These are phyloP conservation scores for Amphiprion clarkii DNA, from an alignment of 2,797 vertebrate genomes.

Conservation along the genomic window DNA sequence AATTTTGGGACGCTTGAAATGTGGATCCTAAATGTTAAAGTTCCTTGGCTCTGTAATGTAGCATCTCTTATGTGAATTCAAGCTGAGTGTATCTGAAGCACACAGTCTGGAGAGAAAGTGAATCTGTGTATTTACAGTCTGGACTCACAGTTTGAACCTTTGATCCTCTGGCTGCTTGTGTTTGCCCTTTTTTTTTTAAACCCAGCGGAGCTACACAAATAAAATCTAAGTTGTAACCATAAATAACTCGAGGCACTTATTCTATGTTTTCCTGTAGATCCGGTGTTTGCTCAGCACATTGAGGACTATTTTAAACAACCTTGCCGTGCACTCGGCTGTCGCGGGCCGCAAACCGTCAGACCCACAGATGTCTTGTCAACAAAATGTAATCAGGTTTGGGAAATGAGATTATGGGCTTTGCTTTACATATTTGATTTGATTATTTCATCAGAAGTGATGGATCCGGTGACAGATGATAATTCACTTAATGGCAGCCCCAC, in stretches of 20 bases:
- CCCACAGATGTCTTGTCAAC: slow-evolving; percentile 73
- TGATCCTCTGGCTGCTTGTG: too few relatives aligned
- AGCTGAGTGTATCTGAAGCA: too few relatives aligned
- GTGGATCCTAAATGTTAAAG: background rate
- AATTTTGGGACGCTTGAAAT: background rate
- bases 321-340: slow-evolving; percentile 62
- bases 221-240: too few relatives aligned
- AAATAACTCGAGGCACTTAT: background rate
- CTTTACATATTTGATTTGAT: slow-evolving; percentile 87
- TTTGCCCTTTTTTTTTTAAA: too few relatives aligned
- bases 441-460: slow-evolving; percentile 82
- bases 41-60: background rate
- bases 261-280: slow-evolving; percentile 9
- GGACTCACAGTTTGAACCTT: too few relatives aligned
- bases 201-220: too few relatives aligned
- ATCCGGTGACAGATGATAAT: slow-evolving; percentile 80
- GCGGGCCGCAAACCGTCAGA: slow-evolving; percentile 66
- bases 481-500: slow-evolving; percentile 78
- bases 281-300: slow-evolving; percentile 25
- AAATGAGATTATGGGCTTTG: slow-evolving; percentile 81
- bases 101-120: too few relatives aligned
- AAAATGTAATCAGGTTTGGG: slow-evolving; percentile 81
- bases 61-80: too few relatives aligned
- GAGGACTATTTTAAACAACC: slow-evolving; percentile 61
- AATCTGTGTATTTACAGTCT: too few relatives aligned